Percentiles rank a stretch among this genome's conserved stretches.
These are phyloP conservation scores for Peromyscus leucopus DNA, from an alignment of 2,113 vertebrate species.

Conservation along the genomic window DNA sequence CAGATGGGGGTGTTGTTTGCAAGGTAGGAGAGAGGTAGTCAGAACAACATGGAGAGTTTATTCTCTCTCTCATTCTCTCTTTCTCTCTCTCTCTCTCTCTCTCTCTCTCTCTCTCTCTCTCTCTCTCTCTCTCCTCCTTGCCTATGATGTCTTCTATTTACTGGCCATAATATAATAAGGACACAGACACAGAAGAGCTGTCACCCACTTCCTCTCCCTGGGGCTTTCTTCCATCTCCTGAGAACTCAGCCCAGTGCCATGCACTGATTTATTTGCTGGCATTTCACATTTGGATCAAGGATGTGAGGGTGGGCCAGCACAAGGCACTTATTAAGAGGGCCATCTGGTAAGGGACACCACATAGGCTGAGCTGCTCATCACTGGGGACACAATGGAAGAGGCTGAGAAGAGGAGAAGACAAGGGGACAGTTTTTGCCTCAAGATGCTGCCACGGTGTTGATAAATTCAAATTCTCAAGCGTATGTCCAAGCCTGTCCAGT, in stretches of 20 bases:
- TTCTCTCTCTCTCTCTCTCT: neutral
- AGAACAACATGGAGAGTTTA: neutral
- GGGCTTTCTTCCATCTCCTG: slow-evolving; percentile 62
- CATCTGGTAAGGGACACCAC: slow-evolving; percentile 76
- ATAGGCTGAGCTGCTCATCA: neutral
- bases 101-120: neutral
- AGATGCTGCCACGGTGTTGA: slow-evolving; percentile 16
- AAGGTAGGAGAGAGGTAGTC: neutral
- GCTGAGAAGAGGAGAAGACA: neutral
- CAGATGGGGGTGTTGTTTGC: neutral
- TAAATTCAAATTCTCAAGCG: slow-evolving; percentile 76
- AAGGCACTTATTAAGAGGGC: slow-evolving; percentile 77
- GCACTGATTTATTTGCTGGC: slow-evolving; percentile 79
- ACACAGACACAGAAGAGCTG: slow-evolving; percentile 52
- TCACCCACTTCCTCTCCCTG: slow-evolving; percentile 58
- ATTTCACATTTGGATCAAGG: slow-evolving; percentile 81
- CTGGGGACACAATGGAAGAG: slow-evolving; percentile 43
- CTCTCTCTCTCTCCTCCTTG: neutral
- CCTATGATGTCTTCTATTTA: neutral
- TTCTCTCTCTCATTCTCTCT: neutral
- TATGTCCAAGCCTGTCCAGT: slow-evolving; percentile 71
- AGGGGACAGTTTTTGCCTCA: neutral
- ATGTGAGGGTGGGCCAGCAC: slow-evolving; percentile 67
- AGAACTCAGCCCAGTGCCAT: slow-evolving; percentile 68
- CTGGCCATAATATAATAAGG: slow-evolving; percentile 59